Percentiles rank a stretch among this genome's conserved stretches.
Evolutionary conservation across 2,888 invertebrate genomes (phyloP).

Genomic region (Dinocampus coccinellae): DNA sequence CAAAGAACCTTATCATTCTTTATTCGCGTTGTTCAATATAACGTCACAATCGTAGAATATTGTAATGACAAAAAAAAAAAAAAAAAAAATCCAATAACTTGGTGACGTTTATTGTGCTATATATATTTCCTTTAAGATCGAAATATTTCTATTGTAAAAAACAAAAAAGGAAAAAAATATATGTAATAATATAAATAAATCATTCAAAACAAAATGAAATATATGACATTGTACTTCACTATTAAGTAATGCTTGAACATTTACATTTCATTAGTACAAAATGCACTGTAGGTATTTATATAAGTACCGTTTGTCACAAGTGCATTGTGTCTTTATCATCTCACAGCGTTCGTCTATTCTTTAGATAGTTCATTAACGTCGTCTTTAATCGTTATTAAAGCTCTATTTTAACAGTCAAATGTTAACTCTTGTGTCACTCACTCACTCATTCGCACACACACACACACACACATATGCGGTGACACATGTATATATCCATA

Average conservation of each 20-base stretch:
- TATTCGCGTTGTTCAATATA: neutral
- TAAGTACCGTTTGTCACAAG: constrained; percentile 31
- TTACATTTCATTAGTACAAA: constrained; percentile 57
- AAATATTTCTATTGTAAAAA: neutral
- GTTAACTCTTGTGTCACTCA: neutral
- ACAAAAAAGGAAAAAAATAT: neutral
- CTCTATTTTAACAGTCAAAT: neutral
- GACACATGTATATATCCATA: too few species aligned
- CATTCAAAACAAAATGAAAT: neutral
- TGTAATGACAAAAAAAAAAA: neutral
- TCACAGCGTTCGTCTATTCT: constrained; percentile 45
- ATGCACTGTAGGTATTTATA: constrained; percentile 34
- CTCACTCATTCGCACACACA: neutral
- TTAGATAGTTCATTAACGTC: constrained; percentile 49
- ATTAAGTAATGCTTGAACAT: constrained; percentile 52
- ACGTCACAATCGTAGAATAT: neutral
- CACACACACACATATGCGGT: too few species aligned
- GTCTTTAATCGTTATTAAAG: constrained; percentile 41
- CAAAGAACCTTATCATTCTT: neutral
- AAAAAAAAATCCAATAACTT: neutral
- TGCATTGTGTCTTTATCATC: constrained; percentile 41
- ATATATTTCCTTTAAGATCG: neutral
- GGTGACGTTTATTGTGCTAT: neutral
- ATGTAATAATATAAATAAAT: neutral
- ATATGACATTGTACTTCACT: constrained; percentile 9